Evolutionary conservation across 2,797 vertebrate genomes (phyloP).

Genomic region (Petrocephalus sullivani): DNA sequence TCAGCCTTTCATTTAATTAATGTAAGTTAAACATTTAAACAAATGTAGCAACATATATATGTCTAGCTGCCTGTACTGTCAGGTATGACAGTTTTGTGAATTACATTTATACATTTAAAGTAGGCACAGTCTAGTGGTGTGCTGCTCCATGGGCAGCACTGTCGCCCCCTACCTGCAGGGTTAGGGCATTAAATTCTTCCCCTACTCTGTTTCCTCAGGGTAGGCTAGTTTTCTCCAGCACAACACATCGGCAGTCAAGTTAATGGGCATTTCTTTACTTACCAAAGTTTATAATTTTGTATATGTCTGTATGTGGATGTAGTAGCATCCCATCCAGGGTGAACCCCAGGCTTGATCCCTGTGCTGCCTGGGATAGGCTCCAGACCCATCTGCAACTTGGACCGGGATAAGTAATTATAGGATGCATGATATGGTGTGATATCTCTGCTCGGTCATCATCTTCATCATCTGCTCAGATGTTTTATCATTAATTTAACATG

Average conservation of each 20-base stretch:
- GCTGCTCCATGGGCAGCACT: background rate
- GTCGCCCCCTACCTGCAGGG: background rate
- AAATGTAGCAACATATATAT: background rate
- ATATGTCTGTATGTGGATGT: background rate
- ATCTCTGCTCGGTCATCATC: background rate
- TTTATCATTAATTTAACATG: no score
- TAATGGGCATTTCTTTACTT: background rate
- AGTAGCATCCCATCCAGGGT: background rate
- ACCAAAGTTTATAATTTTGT: background rate
- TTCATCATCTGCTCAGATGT: background rate
- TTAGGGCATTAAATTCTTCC: background rate
- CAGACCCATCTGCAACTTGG: background rate
- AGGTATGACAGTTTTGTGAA: background rate
- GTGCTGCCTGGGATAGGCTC: background rate
- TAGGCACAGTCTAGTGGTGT: background rate
- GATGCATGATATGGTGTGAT: background rate
- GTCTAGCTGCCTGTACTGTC: background rate
- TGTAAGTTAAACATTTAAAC: background rate
- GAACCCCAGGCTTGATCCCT: background rate
- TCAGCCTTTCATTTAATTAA: background rate
- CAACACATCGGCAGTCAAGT: background rate
- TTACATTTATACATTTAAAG: background rate
- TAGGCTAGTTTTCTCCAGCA: background rate
- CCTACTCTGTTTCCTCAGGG: background rate
- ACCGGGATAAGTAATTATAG: background rate